Percentiles rank a stretch among this genome's conserved stretches.
Conservation (phyloP, 2,113 vertebrate species). For the Psilopsiagon aymara region DNA sequence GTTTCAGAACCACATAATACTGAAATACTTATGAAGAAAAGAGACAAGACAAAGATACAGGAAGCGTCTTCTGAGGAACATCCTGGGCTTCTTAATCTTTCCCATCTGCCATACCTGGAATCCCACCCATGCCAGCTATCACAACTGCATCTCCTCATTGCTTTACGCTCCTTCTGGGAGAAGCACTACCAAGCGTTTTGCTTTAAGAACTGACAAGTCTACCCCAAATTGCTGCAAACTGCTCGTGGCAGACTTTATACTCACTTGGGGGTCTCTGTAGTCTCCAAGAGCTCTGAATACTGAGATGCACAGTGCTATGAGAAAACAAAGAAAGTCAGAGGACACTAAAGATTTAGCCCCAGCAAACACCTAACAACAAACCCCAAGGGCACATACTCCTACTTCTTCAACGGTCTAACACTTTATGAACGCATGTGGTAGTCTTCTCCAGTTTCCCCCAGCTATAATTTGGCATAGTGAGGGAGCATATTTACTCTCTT, state of each 20-base stretch:
- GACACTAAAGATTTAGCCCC: not conserved
- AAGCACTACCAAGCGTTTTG: not conserved
- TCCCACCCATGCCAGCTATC: not conserved
- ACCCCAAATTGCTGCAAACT: not conserved
- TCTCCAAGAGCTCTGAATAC: slow-evolving; percentile 96
- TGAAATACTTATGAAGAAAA: not conserved
- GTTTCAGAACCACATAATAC: not conserved
- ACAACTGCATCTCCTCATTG: not conserved
- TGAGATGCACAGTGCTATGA: slow-evolving; percentile 96
- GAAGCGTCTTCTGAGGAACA: not conserved
- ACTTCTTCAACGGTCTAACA: not conserved
- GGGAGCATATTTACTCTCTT: not conserved
- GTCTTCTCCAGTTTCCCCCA: not conserved
- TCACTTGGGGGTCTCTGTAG: slow-evolving; percentile 98
- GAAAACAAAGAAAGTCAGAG: slow-evolving; percentile 57
- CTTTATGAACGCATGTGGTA: not conserved
- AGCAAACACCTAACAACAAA: not conserved
- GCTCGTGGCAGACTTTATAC: slow-evolving; percentile 55
- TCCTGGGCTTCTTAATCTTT: not conserved
- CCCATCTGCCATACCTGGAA: not conserved
- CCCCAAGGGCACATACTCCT: not conserved
- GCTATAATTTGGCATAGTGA: not conserved
- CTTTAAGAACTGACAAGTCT: not conserved
- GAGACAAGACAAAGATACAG: not conserved
- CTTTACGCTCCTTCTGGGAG: not conserved